These are phyloP conservation scores for Dendrolimus kikuchii DNA, from an alignment of 1,140 invertebrate species.

Conservation along the genomic window DNA sequence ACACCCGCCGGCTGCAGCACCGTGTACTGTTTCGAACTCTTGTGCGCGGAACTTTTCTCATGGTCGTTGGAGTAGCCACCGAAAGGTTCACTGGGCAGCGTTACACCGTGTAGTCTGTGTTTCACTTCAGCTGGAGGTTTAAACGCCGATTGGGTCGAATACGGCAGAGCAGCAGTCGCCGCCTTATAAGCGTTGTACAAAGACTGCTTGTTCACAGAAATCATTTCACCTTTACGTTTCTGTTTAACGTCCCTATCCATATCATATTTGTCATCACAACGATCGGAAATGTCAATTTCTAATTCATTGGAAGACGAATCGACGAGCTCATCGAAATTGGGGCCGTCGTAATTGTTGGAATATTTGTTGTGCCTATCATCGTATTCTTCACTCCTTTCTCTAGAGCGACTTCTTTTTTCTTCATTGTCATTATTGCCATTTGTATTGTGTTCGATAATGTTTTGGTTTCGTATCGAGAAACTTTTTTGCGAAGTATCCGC, in stretches of 20 bases:
- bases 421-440: constrained; percentile 37
- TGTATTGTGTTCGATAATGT: constrained; percentile 24
- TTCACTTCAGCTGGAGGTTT: constrained; percentile 78
- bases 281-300: constrained; percentile 85
- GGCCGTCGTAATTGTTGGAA: constrained; percentile 76
- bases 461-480: constrained; percentile 44
- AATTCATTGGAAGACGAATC: constrained; percentile 86
- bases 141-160: constrained; percentile 82
- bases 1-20: constrained; percentile 85
- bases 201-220: constrained; percentile 62
- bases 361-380: constrained; percentile 51
- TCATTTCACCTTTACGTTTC: constrained; percentile 65
- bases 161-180: constrained; percentile 72
- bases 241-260: constrained; percentile 59
- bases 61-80: constrained; percentile 58
- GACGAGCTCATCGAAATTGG: constrained; percentile 85
- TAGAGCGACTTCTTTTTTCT: constrained; percentile 37
- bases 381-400: constrained; percentile 57
- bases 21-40: constrained; percentile 81
- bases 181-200: constrained; percentile 71
- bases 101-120: constrained; percentile 64
- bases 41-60: constrained; percentile 41
- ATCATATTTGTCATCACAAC: constrained; percentile 68
- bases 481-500: constrained; percentile 78
- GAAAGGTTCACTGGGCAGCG: constrained; percentile 52